Evolutionary conservation across 92 coral and sea anemone species (phyloP).

Genomic region (Phenganax stokvisi): DNA sequence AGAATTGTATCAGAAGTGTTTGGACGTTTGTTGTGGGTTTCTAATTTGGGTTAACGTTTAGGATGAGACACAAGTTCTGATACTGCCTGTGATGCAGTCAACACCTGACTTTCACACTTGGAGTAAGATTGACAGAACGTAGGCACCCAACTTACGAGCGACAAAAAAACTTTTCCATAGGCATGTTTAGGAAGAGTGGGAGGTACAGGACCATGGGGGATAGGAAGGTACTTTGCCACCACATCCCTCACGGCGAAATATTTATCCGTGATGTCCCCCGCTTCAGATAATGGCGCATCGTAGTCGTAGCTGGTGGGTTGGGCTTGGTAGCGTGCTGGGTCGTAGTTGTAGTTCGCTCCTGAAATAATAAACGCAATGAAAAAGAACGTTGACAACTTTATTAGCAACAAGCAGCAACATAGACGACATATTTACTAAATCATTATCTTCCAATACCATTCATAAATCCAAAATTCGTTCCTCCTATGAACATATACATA

Average conservation of each 20-base stretch:
- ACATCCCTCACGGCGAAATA: conserved; percentile 58
- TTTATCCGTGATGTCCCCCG: conserved; percentile 77
- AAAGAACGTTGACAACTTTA: background rate
- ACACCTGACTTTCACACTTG: no score
- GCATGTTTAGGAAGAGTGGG: conserved; percentile 82
- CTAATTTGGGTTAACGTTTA: no score
- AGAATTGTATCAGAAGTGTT: background rate
- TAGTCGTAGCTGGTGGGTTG: conserved; percentile 82
- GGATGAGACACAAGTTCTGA: no score
- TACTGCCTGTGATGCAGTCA: no score
- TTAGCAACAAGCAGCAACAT: background rate
- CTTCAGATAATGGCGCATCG: conserved; percentile 86
- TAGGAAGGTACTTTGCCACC: conserved; percentile 55
- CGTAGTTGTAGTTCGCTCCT: conserved; percentile 17
- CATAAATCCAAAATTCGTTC: conserved; percentile 84
- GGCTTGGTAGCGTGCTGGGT: conserved; percentile 48
- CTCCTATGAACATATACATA: conserved; percentile 93
- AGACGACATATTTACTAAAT: background rate
- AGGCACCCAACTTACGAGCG: conserved; percentile 49
- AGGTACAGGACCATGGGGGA: conserved; percentile 70
- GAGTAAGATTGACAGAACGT: background rate
- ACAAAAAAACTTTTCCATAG: conserved; percentile 66
- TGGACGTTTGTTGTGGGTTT: no score
- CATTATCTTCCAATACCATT: conserved; percentile 50
- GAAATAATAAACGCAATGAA: background rate